phyloP scores from a whole-genome alignment of 2,888 invertebrate genomes.

The Drosophila bunnanda region DNA sequence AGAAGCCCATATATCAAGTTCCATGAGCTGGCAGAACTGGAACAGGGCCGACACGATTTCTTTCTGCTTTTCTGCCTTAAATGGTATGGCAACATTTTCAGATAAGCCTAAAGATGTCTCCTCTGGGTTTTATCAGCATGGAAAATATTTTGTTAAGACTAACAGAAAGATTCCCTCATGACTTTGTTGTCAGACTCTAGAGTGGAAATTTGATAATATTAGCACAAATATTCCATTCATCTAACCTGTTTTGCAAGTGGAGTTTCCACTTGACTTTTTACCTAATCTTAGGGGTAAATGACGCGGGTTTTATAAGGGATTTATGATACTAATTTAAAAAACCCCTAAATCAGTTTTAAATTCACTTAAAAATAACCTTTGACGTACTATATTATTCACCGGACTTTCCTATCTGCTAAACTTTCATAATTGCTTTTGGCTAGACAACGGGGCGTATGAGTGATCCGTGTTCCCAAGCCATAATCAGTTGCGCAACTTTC shows the following conservation, averaged over 20 bases:
- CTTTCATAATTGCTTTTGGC: neutral
- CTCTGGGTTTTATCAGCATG: slow-evolving; percentile 20
- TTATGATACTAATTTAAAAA: neutral
- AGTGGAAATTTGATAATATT: slow-evolving; percentile 5
- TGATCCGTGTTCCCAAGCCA: neutral
- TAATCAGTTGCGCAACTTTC: slow-evolving; percentile 16
- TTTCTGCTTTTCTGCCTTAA: slow-evolving; percentile 1
- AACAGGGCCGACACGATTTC: slow-evolving; percentile 8
- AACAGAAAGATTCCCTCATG: slow-evolving; percentile 7
- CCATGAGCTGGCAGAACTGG: slow-evolving; percentile 18
- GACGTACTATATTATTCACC: neutral
- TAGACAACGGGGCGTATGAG: slow-evolving; percentile 31
- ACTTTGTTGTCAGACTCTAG: neutral
- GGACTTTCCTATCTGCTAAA: neutral
- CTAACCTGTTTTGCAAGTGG: neutral
- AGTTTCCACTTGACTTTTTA: slow-evolving; percentile 1
- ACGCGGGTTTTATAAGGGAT: neutral
- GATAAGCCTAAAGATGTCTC: slow-evolving; percentile 3
- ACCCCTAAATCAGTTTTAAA: neutral
- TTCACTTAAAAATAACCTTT: neutral
- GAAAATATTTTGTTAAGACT: slow-evolving; percentile 18
- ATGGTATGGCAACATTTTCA: slow-evolving; percentile 10
- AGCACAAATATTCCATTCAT: slow-evolving; percentile 21
- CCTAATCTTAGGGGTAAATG: neutral
- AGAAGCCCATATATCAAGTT: slow-evolving; percentile 20